Evolutionary conservation across 2,888 invertebrate species (phyloP).

Genomic region (Tetragnatha montana): DNA sequence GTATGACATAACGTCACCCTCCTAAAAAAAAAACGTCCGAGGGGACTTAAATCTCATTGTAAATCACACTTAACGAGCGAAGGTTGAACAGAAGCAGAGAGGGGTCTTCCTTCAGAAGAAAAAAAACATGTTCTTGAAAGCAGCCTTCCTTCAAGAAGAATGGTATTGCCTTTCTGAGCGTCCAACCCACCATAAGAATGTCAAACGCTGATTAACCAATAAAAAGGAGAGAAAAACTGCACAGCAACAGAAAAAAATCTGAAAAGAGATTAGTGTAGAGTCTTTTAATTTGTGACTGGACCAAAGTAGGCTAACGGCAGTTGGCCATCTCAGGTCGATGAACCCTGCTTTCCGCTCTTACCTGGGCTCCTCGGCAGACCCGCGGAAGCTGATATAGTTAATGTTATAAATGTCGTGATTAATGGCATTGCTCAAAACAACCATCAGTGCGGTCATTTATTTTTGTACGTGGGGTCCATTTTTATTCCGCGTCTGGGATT

Average conservation of each 20-base stretch:
- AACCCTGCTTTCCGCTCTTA: conserved; percentile 58
- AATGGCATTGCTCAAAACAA: neutral
- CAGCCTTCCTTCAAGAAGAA: conserved; percentile 17
- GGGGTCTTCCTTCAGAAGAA: neutral
- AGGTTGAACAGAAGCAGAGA: neutral
- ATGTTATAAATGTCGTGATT: neutral
- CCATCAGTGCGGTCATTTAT: neutral
- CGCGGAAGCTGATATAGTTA: neutral
- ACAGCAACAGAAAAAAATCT: conserved; percentile 33
- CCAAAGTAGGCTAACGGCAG: conserved; percentile 67
- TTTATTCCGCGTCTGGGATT: neutral
- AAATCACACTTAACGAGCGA: neutral
- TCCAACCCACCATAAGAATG: conserved; percentile 47
- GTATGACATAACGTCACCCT: neutral
- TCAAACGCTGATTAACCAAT: conserved; percentile 59
- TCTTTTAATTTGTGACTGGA: conserved; percentile 62
- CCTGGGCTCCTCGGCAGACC: conserved; percentile 14
- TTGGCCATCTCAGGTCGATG: conserved; percentile 61
- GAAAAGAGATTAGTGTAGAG: conserved; percentile 41
- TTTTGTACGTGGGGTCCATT: neutral
- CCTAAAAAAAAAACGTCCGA: neutral
- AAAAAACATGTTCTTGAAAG: neutral
- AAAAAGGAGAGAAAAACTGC: conserved; percentile 14
- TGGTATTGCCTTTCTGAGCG: conserved; percentile 20
- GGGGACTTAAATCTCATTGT: neutral